Conservation (phyloP, 2,888 invertebrate species). For the Byasa hedistus region DNA sequence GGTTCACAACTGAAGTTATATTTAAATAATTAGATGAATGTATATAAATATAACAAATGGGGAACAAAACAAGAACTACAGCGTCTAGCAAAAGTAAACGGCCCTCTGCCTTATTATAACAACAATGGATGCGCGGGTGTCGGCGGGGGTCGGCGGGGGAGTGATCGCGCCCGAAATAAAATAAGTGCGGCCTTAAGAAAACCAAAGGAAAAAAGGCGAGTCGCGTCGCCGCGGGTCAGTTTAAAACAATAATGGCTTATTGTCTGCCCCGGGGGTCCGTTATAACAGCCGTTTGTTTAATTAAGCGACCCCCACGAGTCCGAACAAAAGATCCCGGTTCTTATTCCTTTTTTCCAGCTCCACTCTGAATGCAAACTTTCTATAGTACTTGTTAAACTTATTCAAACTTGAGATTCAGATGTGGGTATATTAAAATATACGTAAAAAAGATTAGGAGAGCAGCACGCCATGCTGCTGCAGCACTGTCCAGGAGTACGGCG, state of each 20-base stretch:
- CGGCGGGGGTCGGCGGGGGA: not conserved
- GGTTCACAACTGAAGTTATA: too few relatives aligned
- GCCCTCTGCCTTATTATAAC: slow-evolving; percentile 14
- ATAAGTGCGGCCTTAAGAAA: slow-evolving; percentile 31
- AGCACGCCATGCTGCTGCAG: not conserved
- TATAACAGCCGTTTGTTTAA: slow-evolving; percentile 60
- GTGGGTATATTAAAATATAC: not conserved
- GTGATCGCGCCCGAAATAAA: slow-evolving; percentile 8
- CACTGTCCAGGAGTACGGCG: not conserved
- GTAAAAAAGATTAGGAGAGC: not conserved
- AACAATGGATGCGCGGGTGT: slow-evolving; percentile 15
- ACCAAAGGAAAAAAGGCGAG: slow-evolving; percentile 38
- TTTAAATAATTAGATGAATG: too few relatives aligned
- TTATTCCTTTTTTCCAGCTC: slow-evolving; percentile 38
- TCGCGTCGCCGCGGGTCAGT: slow-evolving; percentile 40
- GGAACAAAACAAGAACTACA: too few relatives aligned
- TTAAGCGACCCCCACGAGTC: slow-evolving; percentile 45
- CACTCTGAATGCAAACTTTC: slow-evolving; percentile 21
- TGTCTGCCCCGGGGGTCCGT: slow-evolving; percentile 44
- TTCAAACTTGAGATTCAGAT: slow-evolving; percentile 13
- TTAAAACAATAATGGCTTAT: slow-evolving; percentile 43
- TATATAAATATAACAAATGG: too few relatives aligned
- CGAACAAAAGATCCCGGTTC: slow-evolving; percentile 46
- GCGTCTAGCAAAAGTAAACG: too few relatives aligned
- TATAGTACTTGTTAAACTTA: slow-evolving; percentile 22